Conservation (phyloP, 2,113 vertebrate species). For the Salvator merianae region DNA sequence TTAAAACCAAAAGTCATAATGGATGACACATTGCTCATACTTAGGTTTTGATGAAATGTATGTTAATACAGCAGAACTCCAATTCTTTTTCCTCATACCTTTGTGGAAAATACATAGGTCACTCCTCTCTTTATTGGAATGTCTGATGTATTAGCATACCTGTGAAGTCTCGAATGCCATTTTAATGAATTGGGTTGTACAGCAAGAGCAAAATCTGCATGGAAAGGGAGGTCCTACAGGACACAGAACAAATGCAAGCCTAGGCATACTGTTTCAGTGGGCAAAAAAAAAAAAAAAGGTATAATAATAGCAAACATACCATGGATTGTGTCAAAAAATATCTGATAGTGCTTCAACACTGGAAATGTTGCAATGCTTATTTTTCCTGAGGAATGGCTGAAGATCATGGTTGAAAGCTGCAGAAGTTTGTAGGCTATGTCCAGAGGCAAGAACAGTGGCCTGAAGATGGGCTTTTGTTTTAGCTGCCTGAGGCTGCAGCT, state of each 20-base stretch:
- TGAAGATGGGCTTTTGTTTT: no score
- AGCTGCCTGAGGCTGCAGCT: no score
- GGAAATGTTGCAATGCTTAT: conserved; percentile 3
- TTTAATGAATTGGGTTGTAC: neutral
- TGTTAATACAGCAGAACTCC: neutral
- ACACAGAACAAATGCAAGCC: neutral
- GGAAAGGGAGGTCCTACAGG: neutral
- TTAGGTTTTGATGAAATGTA: neutral
- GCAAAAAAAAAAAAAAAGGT: neutral
- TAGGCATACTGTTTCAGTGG: neutral
- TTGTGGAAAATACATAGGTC: neutral
- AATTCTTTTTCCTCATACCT: neutral
- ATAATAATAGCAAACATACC: no score
- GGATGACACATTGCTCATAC: neutral
- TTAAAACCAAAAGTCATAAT: neutral
- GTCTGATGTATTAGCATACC: neutral
- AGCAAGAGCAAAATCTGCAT: neutral
- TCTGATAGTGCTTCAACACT: neutral
- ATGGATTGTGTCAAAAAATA: neutral
- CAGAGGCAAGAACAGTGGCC: no score
- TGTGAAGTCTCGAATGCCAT: conserved; percentile 14
- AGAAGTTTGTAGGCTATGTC: no score
- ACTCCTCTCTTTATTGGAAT: neutral
- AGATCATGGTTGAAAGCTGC: neutral
- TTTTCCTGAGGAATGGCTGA: neutral